These are phyloP conservation scores for Corapipo altera DNA, from an alignment of 2,113 vertebrate species.

Conservation along the genomic window DNA sequence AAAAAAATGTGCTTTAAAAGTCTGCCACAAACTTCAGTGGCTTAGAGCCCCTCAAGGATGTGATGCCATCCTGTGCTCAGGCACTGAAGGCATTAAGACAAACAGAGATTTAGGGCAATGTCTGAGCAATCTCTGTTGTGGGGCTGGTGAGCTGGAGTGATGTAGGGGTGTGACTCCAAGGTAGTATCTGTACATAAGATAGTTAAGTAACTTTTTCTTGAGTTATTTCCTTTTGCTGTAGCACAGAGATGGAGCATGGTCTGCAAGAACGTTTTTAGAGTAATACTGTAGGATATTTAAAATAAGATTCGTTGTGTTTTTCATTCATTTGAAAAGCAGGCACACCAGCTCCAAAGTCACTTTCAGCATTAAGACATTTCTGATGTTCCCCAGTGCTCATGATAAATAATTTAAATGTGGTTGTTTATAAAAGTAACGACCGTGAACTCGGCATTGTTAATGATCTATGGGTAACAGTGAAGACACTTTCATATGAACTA, in stretches of 20 bases:
- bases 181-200: not conserved
- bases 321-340: not conserved
- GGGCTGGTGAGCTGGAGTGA: not conserved
- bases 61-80: not conserved
- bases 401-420: not conserved
- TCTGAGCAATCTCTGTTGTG: not conserved
- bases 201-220: not conserved
- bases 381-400: not conserved
- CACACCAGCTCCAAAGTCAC: not conserved
- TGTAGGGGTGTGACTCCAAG: not conserved
- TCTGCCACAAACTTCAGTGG: no score
- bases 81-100: not conserved
- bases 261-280: not conserved
- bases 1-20: not conserved
- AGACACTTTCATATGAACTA: not conserved
- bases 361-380: constrained; percentile 18
- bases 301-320: not conserved
- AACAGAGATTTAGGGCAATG: not conserved
- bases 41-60: not conserved
- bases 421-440: not conserved
- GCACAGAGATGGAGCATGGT: not conserved
- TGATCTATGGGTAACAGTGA: not conserved
- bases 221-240: not conserved
- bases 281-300: not conserved
- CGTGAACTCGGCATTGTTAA: not conserved